Evolutionary conservation across 2,888 invertebrate species (phyloP), one percentile per base, ranked within the genome.

Genomic region (Lasioglossum figueresi): DNA sequence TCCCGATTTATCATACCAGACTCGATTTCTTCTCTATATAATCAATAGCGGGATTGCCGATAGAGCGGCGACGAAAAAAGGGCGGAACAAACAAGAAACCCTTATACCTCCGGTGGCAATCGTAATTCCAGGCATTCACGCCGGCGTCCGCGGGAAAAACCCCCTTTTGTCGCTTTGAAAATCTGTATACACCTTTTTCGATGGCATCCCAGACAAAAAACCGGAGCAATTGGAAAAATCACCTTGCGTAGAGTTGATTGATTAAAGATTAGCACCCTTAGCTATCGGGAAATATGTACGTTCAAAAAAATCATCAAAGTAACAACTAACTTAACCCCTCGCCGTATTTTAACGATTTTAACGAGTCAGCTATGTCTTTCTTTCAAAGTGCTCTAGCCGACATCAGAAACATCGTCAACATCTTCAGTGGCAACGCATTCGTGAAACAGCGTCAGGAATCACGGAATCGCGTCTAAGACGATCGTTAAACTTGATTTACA

Each of bases 1-100:
- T 88, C 89, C 92, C 95, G 93, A 95, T 95, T 94, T 95, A 95
- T 95, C 95, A 95, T 94, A 94, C 91, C 90, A 88, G 92, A 92
- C 93, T 94, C 94, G 93, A 94, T 94, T 94, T 92, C 92, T 92
- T 93, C 92, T 91, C 90, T 90, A 92, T 92, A 91, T 91, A 91
- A 91, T 92, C 91, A 90, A 93, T 92, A 91, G 91, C 91, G 85
- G 90, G 91, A 91, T 91, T 90, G 91, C 89, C 91, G 89, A 90
- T 88, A 88, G 80, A 78, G 77, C 43, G 59, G 72, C 59, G 37
- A 23, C 52, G 72, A 83, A 85, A 83, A 85, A 87, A 85, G 72
- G 73, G 43, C 85, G 83, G 79, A 82, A 87, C 91, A 89, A 88
- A 91, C 84, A 81, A 88, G 82, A 82, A 70, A 72, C 78, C 82